Conservation (phyloP, 2,113 vertebrate species). For the Petroica traversi region DNA sequence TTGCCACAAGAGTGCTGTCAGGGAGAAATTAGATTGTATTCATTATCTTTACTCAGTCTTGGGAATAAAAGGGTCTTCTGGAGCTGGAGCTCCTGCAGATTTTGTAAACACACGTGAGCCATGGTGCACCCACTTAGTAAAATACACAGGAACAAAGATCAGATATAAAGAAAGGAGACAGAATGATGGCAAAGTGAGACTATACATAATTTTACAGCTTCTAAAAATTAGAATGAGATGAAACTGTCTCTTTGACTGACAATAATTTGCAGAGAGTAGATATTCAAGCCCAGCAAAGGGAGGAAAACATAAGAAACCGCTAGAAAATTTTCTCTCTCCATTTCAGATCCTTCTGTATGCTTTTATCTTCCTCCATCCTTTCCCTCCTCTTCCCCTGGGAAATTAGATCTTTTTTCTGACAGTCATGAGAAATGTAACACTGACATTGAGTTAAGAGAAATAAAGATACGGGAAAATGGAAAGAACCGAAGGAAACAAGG, state of each 20-base stretch:
- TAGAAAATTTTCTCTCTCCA: neutral
- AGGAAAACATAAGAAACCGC: neutral
- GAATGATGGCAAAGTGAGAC: neutral
- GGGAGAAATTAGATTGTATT: fast-evolving
- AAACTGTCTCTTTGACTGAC: neutral
- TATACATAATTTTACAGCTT: neutral
- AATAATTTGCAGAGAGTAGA: neutral
- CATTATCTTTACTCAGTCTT: neutral
- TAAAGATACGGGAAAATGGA: neutral
- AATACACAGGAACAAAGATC: neutral
- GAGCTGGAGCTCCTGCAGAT: neutral
- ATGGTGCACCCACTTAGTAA: fast-evolving
- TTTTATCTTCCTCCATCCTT: neutral
- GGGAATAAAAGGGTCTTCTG: neutral
- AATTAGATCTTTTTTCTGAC: neutral
- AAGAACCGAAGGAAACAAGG: neutral
- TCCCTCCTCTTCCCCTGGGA: neutral
- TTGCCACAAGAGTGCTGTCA: fast-evolving
- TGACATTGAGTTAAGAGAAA: neutral
- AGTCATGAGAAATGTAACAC: neutral
- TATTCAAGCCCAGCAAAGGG: neutral
- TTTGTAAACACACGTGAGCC: neutral
- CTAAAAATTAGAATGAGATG: neutral
- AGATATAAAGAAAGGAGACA: neutral
- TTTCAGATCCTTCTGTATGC: neutral